phyloP scores from a whole-genome alignment of 2,797 vertebrate species.

The Mormyrops attenuatus region DNA sequence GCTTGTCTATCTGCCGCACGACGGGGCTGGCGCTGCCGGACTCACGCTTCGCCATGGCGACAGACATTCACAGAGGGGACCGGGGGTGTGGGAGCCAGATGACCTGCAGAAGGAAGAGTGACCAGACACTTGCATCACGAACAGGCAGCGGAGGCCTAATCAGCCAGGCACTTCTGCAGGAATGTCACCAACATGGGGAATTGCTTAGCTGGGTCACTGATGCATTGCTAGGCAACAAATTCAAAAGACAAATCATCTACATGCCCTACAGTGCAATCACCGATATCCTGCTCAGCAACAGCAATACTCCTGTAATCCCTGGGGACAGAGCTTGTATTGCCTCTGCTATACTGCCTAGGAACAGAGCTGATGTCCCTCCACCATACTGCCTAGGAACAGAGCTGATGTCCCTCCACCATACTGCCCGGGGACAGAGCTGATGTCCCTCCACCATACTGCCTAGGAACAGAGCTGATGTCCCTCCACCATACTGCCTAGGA shows the following conservation, averaged over 20 bases:
- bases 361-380: not conserved
- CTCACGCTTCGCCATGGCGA: constrained; percentile 76
- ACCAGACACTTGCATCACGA: not conserved
- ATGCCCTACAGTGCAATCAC: not conserved
- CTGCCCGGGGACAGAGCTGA: not conserved
- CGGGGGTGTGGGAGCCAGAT: constrained; percentile 34
- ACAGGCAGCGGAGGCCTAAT: not conserved
- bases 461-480: not conserved
- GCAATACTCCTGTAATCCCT: not conserved
- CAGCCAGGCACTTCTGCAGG: not conserved
- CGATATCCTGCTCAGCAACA: not conserved
- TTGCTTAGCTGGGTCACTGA: not conserved
- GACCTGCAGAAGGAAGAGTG: constrained; percentile 42
- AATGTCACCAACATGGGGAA: not conserved
- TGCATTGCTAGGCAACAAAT: not conserved
- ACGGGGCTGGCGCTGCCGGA: constrained; percentile 80
- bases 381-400: not conserved
- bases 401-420: not conserved
- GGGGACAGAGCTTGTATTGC: not conserved
- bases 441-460: not conserved
- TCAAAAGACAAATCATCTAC: not conserved
- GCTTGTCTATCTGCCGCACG: constrained; percentile 91
- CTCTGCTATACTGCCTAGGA: not conserved
- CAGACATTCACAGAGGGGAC: constrained; percentile 55
- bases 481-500: not conserved